These are phyloP conservation scores for Rhagonycha lutea DNA, from an alignment of 2,888 invertebrate genomes.

Conservation along the genomic window DNA sequence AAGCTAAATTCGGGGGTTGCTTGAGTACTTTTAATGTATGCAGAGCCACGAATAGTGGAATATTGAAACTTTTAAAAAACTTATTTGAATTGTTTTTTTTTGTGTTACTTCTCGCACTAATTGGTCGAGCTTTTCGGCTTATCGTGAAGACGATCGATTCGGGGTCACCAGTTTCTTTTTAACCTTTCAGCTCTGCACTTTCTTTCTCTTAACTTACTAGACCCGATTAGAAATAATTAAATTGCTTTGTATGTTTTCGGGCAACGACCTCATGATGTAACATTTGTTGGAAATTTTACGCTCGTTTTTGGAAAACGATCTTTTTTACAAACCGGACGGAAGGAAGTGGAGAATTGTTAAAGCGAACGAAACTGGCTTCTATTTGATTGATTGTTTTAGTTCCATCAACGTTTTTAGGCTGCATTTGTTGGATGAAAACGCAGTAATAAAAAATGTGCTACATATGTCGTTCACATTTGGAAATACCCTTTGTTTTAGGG, in stretches of 20 bases:
- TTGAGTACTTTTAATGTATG: not conserved
- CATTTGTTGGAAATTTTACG: not conserved
- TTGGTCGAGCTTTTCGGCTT: too few relatives aligned
- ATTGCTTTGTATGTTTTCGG: not conserved
- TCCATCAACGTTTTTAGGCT: not conserved
- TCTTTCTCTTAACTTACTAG: not conserved
- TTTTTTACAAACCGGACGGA: not conserved
- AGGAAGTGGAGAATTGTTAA: not conserved
- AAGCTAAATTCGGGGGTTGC: not conserved
- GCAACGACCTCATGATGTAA: not conserved
- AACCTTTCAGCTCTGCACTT: not conserved
- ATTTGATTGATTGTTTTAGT: constrained; percentile 1
- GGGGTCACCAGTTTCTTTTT: not conserved
- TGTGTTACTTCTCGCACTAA: too few relatives aligned
- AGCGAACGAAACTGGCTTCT: not conserved
- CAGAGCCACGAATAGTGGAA: not conserved
- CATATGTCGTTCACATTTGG: not conserved
- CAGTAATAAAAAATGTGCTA: not conserved
- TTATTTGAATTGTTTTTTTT: too few relatives aligned
- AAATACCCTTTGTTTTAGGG: not conserved
- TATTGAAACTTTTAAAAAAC: not conserved
- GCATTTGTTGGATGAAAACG: not conserved
- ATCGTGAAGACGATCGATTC: not conserved
- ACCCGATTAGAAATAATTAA: not conserved
- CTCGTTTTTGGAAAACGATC: not conserved